Evolutionary conservation across 2,888 invertebrate species (phyloP).

Genomic region (Vanessa cardui): DNA sequence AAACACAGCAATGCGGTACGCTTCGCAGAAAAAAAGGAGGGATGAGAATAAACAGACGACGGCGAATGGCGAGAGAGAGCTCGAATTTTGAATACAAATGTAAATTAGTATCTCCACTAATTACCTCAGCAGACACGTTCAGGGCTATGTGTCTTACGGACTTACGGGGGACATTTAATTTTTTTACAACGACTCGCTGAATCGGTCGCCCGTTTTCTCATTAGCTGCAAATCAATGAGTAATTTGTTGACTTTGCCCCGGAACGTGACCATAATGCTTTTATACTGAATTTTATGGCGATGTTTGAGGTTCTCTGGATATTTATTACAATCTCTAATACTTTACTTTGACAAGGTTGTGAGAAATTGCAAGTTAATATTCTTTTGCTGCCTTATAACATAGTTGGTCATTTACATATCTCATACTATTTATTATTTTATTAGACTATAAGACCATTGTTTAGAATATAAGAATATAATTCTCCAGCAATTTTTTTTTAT

Average conservation of each 20-base stretch:
- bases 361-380: not conserved
- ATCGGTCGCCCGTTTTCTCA: conserved; percentile 72
- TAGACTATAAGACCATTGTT: too few relatives aligned
- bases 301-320: conserved; percentile 17
- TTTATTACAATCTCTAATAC: conserved; percentile 14
- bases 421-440: too few relatives aligned
- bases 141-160: conserved; percentile 80
- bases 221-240: conserved; percentile 63
- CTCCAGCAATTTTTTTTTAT: too few relatives aligned
- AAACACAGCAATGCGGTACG: conserved; percentile 82
- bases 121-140: conserved; percentile 79
- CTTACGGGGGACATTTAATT: conserved; percentile 73
- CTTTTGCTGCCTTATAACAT: not conserved
- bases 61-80: conserved; percentile 78
- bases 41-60: conserved; percentile 82
- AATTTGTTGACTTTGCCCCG: conserved; percentile 52
- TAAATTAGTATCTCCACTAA: conserved; percentile 83
- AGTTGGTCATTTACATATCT: too few relatives aligned
- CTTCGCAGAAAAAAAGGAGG: conserved; percentile 68
- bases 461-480: too few relatives aligned
- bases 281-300: conserved; percentile 30
- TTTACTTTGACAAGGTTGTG: not conserved
- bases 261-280: conserved; percentile 37
- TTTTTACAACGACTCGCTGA: conserved; percentile 67
- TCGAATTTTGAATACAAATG: conserved; percentile 84